These are phyloP conservation scores for Ormyrus pomaceus DNA, from an alignment of 2,888 invertebrate genomes.

Conservation along the genomic window DNA sequence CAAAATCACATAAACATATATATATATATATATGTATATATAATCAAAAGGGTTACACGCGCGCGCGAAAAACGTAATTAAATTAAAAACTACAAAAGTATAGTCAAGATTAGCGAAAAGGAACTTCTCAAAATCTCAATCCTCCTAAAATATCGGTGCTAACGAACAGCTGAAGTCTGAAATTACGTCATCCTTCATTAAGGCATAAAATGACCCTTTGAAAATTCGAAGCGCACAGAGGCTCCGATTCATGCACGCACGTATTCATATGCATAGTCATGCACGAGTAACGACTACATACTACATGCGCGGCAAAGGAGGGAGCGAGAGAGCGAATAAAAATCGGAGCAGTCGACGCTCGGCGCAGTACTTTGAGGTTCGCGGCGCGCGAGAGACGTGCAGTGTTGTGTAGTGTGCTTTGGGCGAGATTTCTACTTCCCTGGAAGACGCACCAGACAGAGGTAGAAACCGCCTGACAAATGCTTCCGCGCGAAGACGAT, in stretches of 20 bases:
- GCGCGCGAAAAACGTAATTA: too few species aligned
- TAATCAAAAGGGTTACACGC: too few species aligned
- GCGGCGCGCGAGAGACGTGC: not conserved
- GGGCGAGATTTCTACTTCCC: not conserved
- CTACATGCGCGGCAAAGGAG: not conserved
- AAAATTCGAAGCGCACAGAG: too few species aligned
- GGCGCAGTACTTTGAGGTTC: not conserved
- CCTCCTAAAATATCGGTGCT: too few species aligned
- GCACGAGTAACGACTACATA: not conserved
- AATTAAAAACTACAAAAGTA: too few species aligned
- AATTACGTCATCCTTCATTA: too few species aligned
- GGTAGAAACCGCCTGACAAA: not conserved
- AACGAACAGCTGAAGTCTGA: too few species aligned
- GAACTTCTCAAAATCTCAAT: too few species aligned
- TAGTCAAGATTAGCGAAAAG: too few species aligned
- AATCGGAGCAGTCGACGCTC: slow-evolving; percentile 41
- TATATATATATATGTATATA: too few species aligned
- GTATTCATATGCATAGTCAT: not conserved
- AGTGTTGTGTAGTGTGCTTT: not conserved
- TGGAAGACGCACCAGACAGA: not conserved
- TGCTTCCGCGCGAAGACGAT: slow-evolving; percentile 14
- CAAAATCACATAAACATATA: too few species aligned
- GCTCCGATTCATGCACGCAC: not conserved
- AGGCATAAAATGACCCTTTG: too few species aligned
- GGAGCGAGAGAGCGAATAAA: slow-evolving; percentile 1